phyloP scores from a whole-genome alignment of 2,113 vertebrate species.

The Jacana jacana region DNA sequence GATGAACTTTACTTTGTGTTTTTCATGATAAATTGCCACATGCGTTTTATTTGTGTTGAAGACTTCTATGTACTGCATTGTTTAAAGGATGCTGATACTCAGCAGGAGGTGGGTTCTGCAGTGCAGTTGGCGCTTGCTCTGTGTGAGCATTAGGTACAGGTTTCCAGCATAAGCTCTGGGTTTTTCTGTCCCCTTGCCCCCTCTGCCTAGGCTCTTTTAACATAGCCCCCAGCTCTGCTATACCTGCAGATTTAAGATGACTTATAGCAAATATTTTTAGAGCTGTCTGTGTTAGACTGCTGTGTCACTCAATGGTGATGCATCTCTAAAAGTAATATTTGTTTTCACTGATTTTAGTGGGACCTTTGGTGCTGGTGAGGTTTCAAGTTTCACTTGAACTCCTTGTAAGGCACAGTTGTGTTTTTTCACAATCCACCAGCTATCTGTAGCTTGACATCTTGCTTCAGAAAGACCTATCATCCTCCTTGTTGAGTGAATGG shows the following conservation, averaged over 20 bases:
- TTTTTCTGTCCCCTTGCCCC: background rate
- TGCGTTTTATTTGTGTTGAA: background rate
- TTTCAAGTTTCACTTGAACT: background rate
- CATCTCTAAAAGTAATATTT: background rate
- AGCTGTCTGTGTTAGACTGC: background rate
- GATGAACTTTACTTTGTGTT: background rate
- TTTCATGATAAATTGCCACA: background rate
- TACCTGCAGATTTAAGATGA: background rate
- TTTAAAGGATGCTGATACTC: background rate
- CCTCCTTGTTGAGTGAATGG: background rate
- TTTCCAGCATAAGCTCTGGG: background rate
- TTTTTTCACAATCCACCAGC: background rate
- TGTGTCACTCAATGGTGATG: fast-evolving
- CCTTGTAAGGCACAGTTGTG: background rate
- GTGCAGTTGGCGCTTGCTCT: background rate
- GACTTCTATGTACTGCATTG: background rate
- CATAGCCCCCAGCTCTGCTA: background rate
- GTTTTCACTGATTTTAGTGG: background rate
- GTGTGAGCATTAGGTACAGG: background rate
- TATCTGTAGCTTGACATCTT: background rate
- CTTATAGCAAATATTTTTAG: background rate
- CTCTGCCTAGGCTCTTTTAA: background rate
- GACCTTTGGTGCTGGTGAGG: background rate
- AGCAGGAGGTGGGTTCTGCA: background rate
- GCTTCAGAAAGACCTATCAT: background rate